Conservation (phyloP, 1,140 invertebrate species). For the Ceratosolen solmsi region DNA sequence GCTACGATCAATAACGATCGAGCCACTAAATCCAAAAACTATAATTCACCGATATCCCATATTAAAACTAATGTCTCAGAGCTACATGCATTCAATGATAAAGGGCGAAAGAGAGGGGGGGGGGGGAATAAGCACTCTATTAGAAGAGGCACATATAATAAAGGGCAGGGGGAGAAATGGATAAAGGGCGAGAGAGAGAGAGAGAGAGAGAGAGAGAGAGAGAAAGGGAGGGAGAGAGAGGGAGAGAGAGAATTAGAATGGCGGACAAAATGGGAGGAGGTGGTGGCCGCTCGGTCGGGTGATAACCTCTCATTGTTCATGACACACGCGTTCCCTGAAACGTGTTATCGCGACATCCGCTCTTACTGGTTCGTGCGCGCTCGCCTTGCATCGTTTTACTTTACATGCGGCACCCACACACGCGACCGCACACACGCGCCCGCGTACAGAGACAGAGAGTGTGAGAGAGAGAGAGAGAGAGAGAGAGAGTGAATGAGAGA, state of each 20-base stretch:
- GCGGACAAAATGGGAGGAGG: too few relatives aligned
- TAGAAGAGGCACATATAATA: not conserved
- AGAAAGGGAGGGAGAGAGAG: not conserved
- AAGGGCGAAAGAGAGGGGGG: not conserved
- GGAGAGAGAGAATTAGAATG: not conserved
- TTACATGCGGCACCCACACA: not conserved
- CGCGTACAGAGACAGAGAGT: not conserved
- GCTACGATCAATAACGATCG: not conserved
- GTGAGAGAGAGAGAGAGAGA: not conserved
- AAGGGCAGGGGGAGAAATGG: not conserved
- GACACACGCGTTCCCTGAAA: conserved; percentile 48
- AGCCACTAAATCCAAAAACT: not conserved
- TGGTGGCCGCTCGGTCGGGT: not conserved
- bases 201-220: not conserved
- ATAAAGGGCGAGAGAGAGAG: not conserved
- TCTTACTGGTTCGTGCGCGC: conserved; percentile 15
- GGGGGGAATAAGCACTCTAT: not conserved
- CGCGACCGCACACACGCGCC: not conserved
- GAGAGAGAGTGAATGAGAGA: not conserved
- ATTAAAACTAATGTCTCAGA: not conserved
- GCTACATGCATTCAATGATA: not conserved
- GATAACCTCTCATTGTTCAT: conserved; percentile 51
- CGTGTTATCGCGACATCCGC: conserved; percentile 51
- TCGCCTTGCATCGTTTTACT: conserved; percentile 21
- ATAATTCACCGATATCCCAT: not conserved